phyloP scores from a whole-genome alignment of 2,888 invertebrate species.

The Luffia ferchaultella region DNA sequence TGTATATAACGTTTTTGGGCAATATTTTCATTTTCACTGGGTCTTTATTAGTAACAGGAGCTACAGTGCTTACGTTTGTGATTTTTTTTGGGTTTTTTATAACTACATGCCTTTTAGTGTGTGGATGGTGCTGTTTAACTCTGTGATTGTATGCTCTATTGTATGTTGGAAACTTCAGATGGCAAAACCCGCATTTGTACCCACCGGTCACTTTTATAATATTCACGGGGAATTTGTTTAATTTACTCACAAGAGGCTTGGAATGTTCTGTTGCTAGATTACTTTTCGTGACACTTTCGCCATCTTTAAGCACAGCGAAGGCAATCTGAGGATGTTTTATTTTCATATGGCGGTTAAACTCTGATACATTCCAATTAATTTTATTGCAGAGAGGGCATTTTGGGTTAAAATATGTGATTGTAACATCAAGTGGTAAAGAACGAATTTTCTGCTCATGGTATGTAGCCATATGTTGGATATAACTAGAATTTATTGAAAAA shows the following conservation, averaged over 20 bases:
- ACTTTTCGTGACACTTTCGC: too few species aligned
- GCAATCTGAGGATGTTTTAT: background rate
- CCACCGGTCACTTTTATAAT: background rate
- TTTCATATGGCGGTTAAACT: background rate
- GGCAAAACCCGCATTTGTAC: background rate
- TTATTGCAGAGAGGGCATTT: background rate
- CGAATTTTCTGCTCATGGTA: background rate
- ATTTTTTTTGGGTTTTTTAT: background rate
- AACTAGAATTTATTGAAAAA: background rate
- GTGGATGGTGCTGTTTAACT: background rate
- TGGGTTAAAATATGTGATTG: too few species aligned
- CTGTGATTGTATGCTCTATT: background rate
- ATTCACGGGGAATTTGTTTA: too few species aligned
- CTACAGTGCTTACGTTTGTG: too few species aligned
- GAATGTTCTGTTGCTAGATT: too few species aligned
- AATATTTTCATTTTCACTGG: background rate
- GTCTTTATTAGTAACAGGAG: background rate
- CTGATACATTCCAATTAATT: background rate
- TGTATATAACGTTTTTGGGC: slow-evolving; percentile 1
- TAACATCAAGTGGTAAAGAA: too few species aligned
- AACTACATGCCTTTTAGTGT: background rate
- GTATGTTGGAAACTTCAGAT: background rate
- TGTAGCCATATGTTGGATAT: background rate
- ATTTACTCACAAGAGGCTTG: too few species aligned
- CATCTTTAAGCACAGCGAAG: too few species aligned